phyloP scores from a whole-genome alignment of 2,113 vertebrate genomes.

The Ranitomeya variabilis region DNA sequence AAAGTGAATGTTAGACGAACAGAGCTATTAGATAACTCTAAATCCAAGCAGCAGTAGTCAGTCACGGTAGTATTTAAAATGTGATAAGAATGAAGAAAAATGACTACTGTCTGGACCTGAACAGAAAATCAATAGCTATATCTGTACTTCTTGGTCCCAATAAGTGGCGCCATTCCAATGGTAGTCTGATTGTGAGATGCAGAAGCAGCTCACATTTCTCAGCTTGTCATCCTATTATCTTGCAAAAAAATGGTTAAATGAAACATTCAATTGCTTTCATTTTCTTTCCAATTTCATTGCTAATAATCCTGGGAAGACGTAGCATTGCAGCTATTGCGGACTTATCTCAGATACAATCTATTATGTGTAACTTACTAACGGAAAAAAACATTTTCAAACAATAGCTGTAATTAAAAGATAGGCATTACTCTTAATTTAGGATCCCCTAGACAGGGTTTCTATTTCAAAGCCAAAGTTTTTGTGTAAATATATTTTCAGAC shows the following conservation, averaged over 20 bases:
- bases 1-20: background rate
- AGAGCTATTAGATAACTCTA: background rate
- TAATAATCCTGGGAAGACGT: slow-evolving; percentile 3
- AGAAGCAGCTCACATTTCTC: slow-evolving; percentile 38
- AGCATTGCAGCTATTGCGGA: background rate
- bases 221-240: slow-evolving; percentile 31
- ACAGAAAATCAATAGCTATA: slow-evolving; percentile 54
- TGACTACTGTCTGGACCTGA: slow-evolving; percentile 38
- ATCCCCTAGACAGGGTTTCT: background rate
- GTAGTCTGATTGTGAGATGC: slow-evolving; percentile 26
- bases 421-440: slow-evolving; percentile 9
- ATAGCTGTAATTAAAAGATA: background rate
- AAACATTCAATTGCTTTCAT: slow-evolving; percentile 42
- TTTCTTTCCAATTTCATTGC: slow-evolving; percentile 30
- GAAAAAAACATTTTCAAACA: background rate
- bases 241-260: slow-evolving; percentile 36
- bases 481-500: background rate
- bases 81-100: slow-evolving; percentile 48
- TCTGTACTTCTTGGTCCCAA: slow-evolving; percentile 35
- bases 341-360: slow-evolving; percentile 1
- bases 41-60: slow-evolving; percentile 1
- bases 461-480: slow-evolving; percentile 24
- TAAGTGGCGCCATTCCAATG: slow-evolving; percentile 44
- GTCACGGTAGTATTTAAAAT: slow-evolving; percentile 39
- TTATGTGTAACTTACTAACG: background rate